phyloP scores from a whole-genome alignment of 2,888 invertebrate genomes.

The Watsonalla binaria region DNA sequence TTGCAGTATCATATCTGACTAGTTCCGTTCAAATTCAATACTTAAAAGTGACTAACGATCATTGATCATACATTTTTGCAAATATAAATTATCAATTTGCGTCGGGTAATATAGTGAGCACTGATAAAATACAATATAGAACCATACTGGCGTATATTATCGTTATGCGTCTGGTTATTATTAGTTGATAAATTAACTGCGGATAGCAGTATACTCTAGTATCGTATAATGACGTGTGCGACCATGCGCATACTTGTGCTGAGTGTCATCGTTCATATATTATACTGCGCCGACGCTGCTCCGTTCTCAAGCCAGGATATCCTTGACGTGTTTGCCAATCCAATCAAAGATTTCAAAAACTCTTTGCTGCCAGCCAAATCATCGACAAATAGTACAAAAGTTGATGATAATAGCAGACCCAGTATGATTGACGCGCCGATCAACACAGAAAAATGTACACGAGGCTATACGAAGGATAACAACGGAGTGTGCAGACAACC shows the following conservation, averaged over 20 bases:
- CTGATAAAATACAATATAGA: constrained; percentile 2
- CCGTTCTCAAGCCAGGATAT: constrained; percentile 43
- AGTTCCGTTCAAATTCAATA: no score
- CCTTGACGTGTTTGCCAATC: constrained; percentile 56
- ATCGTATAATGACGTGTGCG: constrained; percentile 59
- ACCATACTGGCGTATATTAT: constrained; percentile 7
- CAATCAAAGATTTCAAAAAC: constrained; percentile 48
- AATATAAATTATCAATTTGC: not conserved
- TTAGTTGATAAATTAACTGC: constrained; percentile 41
- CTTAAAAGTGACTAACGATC: not conserved
- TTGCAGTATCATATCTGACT: no score
- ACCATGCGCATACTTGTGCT: constrained; percentile 51
- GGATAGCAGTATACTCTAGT: constrained; percentile 36
- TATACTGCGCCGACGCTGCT: constrained; percentile 34
- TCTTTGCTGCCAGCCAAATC: constrained; percentile 10
- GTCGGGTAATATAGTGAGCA: not conserved
- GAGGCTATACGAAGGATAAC: constrained; percentile 39
- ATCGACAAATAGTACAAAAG: not conserved
- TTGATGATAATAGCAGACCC: constrained; percentile 10
- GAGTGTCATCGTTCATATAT: constrained; percentile 44
- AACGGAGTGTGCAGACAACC: constrained; percentile 58
- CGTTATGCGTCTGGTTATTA: constrained; percentile 24
- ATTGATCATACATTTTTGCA: not conserved
- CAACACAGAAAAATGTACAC: constrained; percentile 37
- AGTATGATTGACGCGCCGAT: constrained; percentile 58